Percentiles rank a stretch among this genome's conserved stretches.
Conservation (phyloP, 2,797 vertebrate genomes). For the Ceryle rudis region DNA sequence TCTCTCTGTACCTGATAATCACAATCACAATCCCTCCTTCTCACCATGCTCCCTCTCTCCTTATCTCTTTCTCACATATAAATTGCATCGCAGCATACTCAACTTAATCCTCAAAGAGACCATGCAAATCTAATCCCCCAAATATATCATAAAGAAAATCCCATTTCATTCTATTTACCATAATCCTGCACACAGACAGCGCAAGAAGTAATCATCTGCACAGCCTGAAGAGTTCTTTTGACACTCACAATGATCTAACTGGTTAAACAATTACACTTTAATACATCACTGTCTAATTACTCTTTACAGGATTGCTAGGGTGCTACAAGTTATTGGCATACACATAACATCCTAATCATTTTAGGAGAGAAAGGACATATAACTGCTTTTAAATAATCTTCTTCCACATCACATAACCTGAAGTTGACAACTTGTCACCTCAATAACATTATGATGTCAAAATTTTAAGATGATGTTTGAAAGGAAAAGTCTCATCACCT, state of each 20-base stretch:
- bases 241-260: background rate
- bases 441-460: background rate
- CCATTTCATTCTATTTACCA: background rate
- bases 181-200: background rate
- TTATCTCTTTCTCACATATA: background rate
- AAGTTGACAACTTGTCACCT: background rate
- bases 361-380: background rate
- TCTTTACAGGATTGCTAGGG: background rate
- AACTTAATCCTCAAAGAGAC: background rate
- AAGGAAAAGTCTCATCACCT: background rate
- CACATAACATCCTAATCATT: background rate
- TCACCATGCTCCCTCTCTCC: background rate
- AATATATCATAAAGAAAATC: background rate
- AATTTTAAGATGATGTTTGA: background rate
- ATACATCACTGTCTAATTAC: background rate
- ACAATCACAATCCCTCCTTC: background rate
- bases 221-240: constrained; percentile 8
- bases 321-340: background rate
- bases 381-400: background rate
- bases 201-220: background rate
- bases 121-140: background rate
- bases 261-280: background rate
- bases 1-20: background rate
- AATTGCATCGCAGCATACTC: background rate
- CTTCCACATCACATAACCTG: background rate